Evolutionary conservation across 2,113 vertebrate species (phyloP), one percentile per base, ranked within the genome.

Genomic region (Pungitius pungitius): DNA sequence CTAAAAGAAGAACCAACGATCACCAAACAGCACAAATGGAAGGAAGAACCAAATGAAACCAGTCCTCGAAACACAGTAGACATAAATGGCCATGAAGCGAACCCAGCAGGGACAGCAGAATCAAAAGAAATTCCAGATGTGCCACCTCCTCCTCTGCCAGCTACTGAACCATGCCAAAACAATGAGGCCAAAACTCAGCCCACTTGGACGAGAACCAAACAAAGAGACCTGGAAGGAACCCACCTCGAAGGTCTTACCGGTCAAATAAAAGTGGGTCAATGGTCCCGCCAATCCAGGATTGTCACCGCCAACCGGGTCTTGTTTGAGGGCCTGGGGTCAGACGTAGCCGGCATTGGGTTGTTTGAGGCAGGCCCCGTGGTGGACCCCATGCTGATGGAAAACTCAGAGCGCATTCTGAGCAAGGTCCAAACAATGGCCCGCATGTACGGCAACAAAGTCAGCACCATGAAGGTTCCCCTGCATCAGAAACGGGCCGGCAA

Each of bases 381-480:
- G 2, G 91, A 92, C 47, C 78, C 87, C 0, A 89, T 91, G 13
- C 79, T 95, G 1, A 71, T 94, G 17, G 93, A 95, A 73, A 92
- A 93, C 77, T 94, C 94, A 0, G 95, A 96, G 69, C 93, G 95
- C 14, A 94, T 96, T 24, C 88, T 95, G 0, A 97, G 91, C 75
- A 95, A 95, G 6, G 96, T 97, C n/a, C 95, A 96, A 26, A 94
- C 95, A 20, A 14, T 97, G 78, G 96, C 96, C 1, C 92, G 88
- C 7, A 96, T 97, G 88, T 97, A 96, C 86, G 94, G 95, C 0
- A 90, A 94, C 81, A 94, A 95, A 78, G 93, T 94, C 62, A 88
- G 93, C 56, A 90, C 91, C 77, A 94, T 94, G 93, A 95, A 94
- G 60, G 89, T 93, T 5, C 92, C 92, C 0, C 82, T 93, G 33